Evolutionary conservation across 2,888 invertebrate genomes (phyloP).

Genomic region (Callimorpha dominula): DNA sequence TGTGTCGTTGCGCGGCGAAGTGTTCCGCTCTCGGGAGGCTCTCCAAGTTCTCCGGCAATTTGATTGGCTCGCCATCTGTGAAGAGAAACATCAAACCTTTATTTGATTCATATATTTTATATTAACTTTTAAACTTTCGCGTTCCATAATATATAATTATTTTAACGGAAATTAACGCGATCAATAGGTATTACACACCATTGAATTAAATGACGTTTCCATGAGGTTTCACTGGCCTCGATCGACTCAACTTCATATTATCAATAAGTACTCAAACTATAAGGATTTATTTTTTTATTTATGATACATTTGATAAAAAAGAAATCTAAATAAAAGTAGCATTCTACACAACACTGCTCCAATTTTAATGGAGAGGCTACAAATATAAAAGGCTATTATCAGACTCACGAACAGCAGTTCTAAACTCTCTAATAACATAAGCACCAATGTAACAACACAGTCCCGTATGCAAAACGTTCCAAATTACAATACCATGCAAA

Average conservation of each 20-base stretch:
- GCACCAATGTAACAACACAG: not conserved
- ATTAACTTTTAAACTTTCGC: not conserved
- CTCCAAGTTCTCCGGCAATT: conserved; percentile 97
- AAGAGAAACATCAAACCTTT: conserved; percentile 28
- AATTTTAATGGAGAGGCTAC: too few species aligned
- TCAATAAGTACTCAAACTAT: too few species aligned
- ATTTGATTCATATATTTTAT: not conserved
- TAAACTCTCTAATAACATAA: not conserved
- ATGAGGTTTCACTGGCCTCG: too few species aligned
- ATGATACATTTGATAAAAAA: too few species aligned
- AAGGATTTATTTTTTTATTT: too few species aligned
- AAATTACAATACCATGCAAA: conserved; percentile 24
- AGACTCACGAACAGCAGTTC: not conserved
- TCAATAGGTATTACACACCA: too few species aligned
- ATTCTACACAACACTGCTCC: too few species aligned
- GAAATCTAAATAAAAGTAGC: too few species aligned
- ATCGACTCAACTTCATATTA: too few species aligned
- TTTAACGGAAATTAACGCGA: too few species aligned
- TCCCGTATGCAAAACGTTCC: conserved; percentile 18
- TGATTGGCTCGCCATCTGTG: conserved; percentile 96
- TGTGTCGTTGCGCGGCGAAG: conserved; percentile 97
- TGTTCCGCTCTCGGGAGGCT: conserved; percentile 97
- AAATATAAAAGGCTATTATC: not conserved
- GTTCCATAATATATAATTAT: too few species aligned
- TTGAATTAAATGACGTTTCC: too few species aligned